Base-by-base conservation (phyloP, 2,888 invertebrate species). In the Lysandra coridon region DNA sequence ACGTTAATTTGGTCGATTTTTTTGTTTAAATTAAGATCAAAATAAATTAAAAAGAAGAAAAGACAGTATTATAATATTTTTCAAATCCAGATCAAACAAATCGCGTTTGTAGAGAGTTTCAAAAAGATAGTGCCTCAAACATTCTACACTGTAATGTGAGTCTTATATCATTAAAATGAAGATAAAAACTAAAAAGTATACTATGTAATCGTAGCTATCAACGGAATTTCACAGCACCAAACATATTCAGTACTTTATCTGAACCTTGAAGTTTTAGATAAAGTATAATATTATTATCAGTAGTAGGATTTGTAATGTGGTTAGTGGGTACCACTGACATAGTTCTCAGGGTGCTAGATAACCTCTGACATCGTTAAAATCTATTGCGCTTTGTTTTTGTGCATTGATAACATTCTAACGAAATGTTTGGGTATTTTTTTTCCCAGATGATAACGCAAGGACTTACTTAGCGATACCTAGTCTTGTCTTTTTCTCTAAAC, bases 311-410 rank as follows among this genome's bases (percentile, higher is more conserved):
- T 30, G 30, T 30, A 75, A 44, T 75, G 33, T 14, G 37, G 10
- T 78, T 74, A 80, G 80, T 87, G 87, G 92, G 93, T 92, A 87
- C 75, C 89, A 88, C 88, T 91, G 88, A 90, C 91, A 91, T 88
- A 91, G 87, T 90, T 90, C 88, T 87, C 85, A 86, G 85, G 86
- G 83, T 30, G 53, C n/a, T 6, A 86, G 92, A 92, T 92, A 92
- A 88, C 91, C 91, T 88, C 88, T 91, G 91, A 92, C 53, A 30
- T 17, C 44, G 14, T 69, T 33, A 17, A 69, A 69, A 69, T 69
- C 33, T 69, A 69, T 69, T 69, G 69, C 69, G 69, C 14, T 69
- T 69, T 37, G 69, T 37, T 69, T 69, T 69, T 69, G 23, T 69
- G 69, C 69, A 17, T 33, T 33, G 69, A 69, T 69, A 69, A 69